Evolutionary conservation across 2,797 vertebrate species (phyloP).

Genomic region (Petrocephalus sullivani): DNA sequence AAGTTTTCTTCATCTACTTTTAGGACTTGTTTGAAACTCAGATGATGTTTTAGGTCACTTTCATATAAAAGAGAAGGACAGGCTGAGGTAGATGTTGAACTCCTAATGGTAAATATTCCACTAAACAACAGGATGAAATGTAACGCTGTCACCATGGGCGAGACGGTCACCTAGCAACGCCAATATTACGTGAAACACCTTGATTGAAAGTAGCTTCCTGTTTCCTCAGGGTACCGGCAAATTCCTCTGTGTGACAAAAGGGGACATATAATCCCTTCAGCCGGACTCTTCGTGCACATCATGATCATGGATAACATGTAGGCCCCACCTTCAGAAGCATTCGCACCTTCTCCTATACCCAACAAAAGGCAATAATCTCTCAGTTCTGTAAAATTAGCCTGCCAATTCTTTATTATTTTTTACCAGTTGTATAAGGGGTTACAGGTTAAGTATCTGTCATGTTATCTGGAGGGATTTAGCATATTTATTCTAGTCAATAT

Average conservation of each 20-base stretch:
- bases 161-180: not conserved
- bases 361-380: not conserved
- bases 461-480: not conserved
- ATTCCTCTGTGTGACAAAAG: constrained; percentile 82
- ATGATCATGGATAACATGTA: constrained; percentile 56
- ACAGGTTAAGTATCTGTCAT: not conserved
- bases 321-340: not conserved
- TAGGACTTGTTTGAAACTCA: no score
- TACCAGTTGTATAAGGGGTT: not conserved
- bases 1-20: no score
- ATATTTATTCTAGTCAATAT: constrained; percentile 3
- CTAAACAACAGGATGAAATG: not conserved
- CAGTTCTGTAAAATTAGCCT: not conserved
- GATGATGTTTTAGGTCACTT: no score
- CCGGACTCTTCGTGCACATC: constrained; percentile 81
- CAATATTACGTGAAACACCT: not conserved
- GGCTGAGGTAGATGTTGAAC: not conserved
- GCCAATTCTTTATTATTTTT: not conserved
- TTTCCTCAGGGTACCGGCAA: constrained; percentile 82
- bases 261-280: constrained; percentile 72
- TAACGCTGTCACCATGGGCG: no score
- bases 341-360: not conserved
- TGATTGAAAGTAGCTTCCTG: not conserved
- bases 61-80: not conserved
- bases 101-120: not conserved